Conservation (phyloP, 2,113 vertebrate genomes). For the Cebidichthys violaceus region DNA sequence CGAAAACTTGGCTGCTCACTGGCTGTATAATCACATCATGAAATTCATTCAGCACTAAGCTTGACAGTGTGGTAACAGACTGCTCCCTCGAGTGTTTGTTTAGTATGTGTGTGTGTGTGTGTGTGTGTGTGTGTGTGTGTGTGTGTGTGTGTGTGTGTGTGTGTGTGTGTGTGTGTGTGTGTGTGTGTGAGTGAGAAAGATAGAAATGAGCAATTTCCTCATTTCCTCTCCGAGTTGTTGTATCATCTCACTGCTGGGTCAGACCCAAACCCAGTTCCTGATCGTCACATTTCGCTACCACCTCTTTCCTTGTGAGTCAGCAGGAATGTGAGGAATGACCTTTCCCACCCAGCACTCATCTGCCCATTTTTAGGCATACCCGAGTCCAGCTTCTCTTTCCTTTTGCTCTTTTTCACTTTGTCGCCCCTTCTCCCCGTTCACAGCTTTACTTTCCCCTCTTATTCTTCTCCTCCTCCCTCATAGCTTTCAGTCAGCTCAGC, state of each 20-base stretch:
- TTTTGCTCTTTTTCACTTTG: slow-evolving; percentile 55
- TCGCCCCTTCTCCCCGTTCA: slow-evolving; percentile 36
- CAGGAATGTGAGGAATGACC: slow-evolving; percentile 84
- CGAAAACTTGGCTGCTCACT: slow-evolving; percentile 51
- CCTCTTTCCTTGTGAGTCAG: slow-evolving; percentile 76
- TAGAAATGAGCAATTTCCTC: slow-evolving; percentile 24
- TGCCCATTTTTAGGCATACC: slow-evolving; percentile 83
- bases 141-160: slow-evolving; percentile 25
- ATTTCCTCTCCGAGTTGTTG: slow-evolving; percentile 15
- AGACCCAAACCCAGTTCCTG: slow-evolving; percentile 35
- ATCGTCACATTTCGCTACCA: slow-evolving; percentile 32
- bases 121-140: slow-evolving; percentile 20
- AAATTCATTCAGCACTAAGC: slow-evolving; percentile 45
- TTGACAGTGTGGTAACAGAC: slow-evolving; percentile 47
- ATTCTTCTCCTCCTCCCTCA: slow-evolving; percentile 27
- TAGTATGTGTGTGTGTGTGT: slow-evolving; percentile 26
- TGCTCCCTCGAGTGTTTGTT: slow-evolving; percentile 30
- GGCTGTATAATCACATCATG: slow-evolving; percentile 51
- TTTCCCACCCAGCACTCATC: slow-evolving; percentile 74
- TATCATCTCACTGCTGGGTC: slow-evolving; percentile 31
- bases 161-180: neutral
- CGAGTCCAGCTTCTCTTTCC: slow-evolving; percentile 34
- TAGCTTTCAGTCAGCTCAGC: slow-evolving; percentile 60
- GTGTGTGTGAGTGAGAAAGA: slow-evolving; percentile 1
- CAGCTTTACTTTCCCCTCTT: slow-evolving; percentile 24